Percentiles rank a stretch among this genome's conserved stretches.
These are phyloP conservation scores for Tigriopus californicus DNA, from an alignment of 2,888 invertebrate genomes.

Conservation along the genomic window DNA sequence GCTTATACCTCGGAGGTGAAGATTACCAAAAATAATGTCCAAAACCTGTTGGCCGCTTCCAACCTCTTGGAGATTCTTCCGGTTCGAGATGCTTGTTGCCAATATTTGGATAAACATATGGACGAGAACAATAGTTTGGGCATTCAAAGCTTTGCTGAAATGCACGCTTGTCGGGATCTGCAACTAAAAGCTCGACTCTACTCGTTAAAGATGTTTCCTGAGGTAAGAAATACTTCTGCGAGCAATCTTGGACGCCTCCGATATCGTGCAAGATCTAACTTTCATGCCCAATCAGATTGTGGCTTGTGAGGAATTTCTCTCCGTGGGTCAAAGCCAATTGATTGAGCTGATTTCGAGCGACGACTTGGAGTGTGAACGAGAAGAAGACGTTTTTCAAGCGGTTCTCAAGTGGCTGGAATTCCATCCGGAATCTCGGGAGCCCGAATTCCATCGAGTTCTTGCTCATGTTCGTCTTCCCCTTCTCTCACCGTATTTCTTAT, in stretches of 20 bases:
- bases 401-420: conserved; percentile 30
- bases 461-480: conserved; percentile 32
- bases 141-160: conserved; percentile 33
- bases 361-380: conserved; percentile 30
- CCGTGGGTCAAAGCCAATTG: conserved; percentile 28
- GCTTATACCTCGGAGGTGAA: conserved; percentile 29
- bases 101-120: conserved; percentile 29
- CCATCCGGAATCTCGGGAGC: conserved; percentile 24
- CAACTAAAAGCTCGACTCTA: conserved; percentile 29
- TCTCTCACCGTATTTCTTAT: conserved; percentile 32
- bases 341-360: conserved; percentile 32
- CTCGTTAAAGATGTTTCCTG: conserved; percentile 23
- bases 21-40: conserved; percentile 30
- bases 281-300: conserved; percentile 25
- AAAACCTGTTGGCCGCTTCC: conserved; percentile 29
- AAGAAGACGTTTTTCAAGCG: conserved; percentile 32
- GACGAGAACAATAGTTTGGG: conserved; percentile 32
- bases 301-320: conserved; percentile 28
- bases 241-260: background rate
- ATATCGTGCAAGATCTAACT: conserved; percentile 22
- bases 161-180: conserved; percentile 31
- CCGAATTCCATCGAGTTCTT: conserved; percentile 24
- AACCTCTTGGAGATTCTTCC: conserved; percentile 29
- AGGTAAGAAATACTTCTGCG: background rate
- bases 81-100: conserved; percentile 30